Percentiles rank a stretch among this genome's conserved stretches.
phyloP scores from a whole-genome alignment of 1,140 invertebrate genomes.

The Ylistrum balloti region DNA sequence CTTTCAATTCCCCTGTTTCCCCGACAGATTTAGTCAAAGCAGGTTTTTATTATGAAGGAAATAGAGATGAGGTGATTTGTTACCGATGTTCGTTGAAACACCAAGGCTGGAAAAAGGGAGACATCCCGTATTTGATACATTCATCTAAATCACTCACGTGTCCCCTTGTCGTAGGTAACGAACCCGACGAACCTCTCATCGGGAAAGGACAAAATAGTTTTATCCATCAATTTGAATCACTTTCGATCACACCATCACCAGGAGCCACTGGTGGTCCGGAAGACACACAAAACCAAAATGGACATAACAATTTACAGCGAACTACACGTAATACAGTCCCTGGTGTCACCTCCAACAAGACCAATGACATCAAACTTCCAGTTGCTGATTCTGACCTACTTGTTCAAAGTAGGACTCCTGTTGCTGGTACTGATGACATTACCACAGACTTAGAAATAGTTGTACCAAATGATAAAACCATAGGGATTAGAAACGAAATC shows the following conservation, averaged over 20 bases:
- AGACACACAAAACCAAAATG: not conserved
- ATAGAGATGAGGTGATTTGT: constrained; percentile 63
- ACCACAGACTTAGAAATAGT: not conserved
- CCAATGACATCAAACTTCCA: not conserved
- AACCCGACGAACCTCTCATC: not conserved
- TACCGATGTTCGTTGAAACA: constrained; percentile 56
- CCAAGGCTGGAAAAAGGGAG: constrained; percentile 47
- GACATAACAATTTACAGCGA: not conserved
- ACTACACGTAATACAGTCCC: not conserved
- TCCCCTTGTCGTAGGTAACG: constrained; percentile 41
- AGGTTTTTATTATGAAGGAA: constrained; percentile 63
- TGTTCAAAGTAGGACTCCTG: not conserved
- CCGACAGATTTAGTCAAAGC: constrained; percentile 53
- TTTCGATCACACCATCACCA: not conserved
- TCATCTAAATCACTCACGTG: constrained; percentile 54
- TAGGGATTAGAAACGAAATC: not conserved
- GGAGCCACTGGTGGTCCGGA: not conserved
- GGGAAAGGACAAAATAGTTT: not conserved
- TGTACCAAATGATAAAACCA: not conserved
- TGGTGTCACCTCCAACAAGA: not conserved
- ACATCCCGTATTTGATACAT: constrained; percentile 59
- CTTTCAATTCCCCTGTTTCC: constrained; percentile 46
- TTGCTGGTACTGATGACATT: not conserved
- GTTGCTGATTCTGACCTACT: not conserved
- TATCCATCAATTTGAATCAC: not conserved